These are phyloP conservation scores for Bufo gargarizans DNA, from an alignment of 2,113 vertebrate species.

Conservation along the genomic window DNA sequence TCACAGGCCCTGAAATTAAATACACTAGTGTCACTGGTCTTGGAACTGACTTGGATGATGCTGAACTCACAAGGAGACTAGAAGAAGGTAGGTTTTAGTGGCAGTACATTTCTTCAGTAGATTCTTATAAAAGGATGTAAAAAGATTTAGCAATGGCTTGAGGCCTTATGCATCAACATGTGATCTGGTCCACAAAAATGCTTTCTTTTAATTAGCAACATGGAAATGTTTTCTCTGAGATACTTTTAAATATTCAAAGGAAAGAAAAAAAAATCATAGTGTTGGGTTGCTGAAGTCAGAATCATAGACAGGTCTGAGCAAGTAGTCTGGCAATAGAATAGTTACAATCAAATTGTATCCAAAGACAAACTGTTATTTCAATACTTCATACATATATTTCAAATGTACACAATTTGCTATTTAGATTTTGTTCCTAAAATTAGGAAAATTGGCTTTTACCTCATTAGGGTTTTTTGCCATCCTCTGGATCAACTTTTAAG, in stretches of 20 bases:
- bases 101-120: background rate
- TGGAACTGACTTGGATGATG: constrained; percentile 69
- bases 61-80: constrained; percentile 73
- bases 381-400: no score
- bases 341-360: background rate
- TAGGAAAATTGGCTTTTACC: no score
- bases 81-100: constrained; percentile 70
- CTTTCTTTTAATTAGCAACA: no score
- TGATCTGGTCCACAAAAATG: no score
- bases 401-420: no score
- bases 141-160: no score
- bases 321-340: background rate
- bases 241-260: background rate
- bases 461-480: no score
- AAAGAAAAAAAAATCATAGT: background rate
- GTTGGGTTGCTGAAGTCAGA: background rate
- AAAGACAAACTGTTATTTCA: background rate
- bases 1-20: constrained; percentile 76
- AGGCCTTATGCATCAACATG: no score
- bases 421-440: no score
- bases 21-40: constrained; percentile 72
- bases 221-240: no score
- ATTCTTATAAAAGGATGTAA: background rate
- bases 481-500: no score
- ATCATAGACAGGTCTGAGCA: background rate